These are phyloP conservation scores for Schizothorax lantsangensis DNA, from an alignment of 2,797 vertebrate species.

Conservation along the genomic window DNA sequence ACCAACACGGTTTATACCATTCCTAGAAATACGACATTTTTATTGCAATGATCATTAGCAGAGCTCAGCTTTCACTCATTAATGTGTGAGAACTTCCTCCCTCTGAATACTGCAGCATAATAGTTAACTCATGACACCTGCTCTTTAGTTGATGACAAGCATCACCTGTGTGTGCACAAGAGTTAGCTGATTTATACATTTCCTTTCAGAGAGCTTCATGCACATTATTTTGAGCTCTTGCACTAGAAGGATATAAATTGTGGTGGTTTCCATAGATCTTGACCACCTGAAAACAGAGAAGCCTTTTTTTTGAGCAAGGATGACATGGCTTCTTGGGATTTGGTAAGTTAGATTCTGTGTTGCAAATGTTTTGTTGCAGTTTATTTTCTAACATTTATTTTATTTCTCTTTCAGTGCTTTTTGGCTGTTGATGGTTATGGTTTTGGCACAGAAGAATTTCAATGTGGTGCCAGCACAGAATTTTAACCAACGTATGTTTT, in stretches of 20 bases:
- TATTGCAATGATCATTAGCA: neutral
- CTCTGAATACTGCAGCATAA: neutral
- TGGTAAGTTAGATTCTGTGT: slow-evolving; percentile 62
- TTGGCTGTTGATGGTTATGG: slow-evolving; percentile 67
- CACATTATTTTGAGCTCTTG: neutral
- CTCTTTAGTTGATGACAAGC: slow-evolving; percentile 1
- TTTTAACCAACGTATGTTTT: slow-evolving; percentile 69
- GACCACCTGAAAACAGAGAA: neutral
- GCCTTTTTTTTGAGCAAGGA: neutral
- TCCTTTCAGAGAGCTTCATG: no score
- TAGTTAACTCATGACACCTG: slow-evolving; percentile 30
- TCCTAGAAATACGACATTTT: neutral
- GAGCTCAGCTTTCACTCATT: neutral
- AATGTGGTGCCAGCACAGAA: slow-evolving; percentile 59
- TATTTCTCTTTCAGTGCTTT: slow-evolving; percentile 60
- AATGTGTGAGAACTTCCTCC: neutral
- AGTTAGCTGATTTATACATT: neutral
- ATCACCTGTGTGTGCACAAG: slow-evolving; percentile 49
- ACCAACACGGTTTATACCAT: neutral
- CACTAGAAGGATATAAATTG: neutral
- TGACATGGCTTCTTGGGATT: slow-evolving; percentile 32
- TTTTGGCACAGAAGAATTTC: slow-evolving; percentile 59
- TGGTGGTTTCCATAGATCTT: neutral
- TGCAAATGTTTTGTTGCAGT: rapidly evolving
- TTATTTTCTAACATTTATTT: neutral